Evolutionary conservation across 1,140 invertebrate genomes (phyloP), one percentile per base, ranked within the genome.

Genomic region (Ostrea denselamellosa): DNA sequence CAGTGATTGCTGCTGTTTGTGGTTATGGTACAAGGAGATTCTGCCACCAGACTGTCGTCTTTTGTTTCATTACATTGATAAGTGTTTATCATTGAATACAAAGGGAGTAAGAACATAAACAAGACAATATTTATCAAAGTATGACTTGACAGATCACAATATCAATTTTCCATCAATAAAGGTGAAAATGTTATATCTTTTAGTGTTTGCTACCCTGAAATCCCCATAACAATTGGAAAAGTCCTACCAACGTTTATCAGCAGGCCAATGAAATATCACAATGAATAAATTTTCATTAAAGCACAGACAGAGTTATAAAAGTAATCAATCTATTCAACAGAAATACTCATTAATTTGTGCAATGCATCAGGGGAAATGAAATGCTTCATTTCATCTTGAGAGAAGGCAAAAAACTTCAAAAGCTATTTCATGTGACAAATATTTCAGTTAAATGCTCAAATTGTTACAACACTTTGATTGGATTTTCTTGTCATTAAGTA

Each of bases 241-340:
- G 56, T 62, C 56, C n/a, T 62, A 19, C 56, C 56, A 62, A n/a
- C 56, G 28, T 77, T 77, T 77, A 77, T 28, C 28, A 25, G 25
- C 68, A 77, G 68, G 25, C 68, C 68, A 77, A 34, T 77, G 68
- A 77, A 34, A 77, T 28, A 28, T 28, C 68, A 25, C 68, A 77
- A 77, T 77, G 28, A 28, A 77, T 77, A 77, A 77, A 77, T 77
- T 77, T 77, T 77, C 68, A 77, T 77, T 77, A 77, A 62, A 77
- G 28, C 9, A 14, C 68, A 28, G 68, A 77, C 28, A 77, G 68
- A 77, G 68, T 77, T 28, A 34, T 34, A 44, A 25, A 77, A 28
- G 68, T 77, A 77, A 77, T 77, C 68, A 77, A 77, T 77, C 68
- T 34, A 77, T 77, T 77, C 22, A 28, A 77, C 12, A 25, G 58